Conservation (phyloP, 2,797 vertebrate genomes). For the Kryptopterus vitreolus region DNA sequence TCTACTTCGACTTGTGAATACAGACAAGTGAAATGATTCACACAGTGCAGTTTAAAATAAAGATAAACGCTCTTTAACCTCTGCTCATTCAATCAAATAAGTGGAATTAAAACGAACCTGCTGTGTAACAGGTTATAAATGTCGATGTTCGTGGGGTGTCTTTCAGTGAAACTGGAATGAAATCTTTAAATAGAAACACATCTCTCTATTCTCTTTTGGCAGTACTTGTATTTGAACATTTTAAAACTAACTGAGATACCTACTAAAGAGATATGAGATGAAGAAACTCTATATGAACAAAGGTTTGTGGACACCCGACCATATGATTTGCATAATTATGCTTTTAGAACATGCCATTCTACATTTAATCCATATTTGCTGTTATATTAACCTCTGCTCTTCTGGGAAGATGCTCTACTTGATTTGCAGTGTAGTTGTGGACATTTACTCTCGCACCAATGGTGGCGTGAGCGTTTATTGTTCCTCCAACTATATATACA, state of each 20-base stretch:
- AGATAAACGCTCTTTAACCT: background rate
- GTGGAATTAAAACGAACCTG: background rate
- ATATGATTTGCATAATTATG: too few species aligned
- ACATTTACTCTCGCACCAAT: too few species aligned
- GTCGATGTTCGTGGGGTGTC: background rate
- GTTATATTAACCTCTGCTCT: too few species aligned
- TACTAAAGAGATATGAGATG: background rate
- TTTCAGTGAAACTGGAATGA: background rate
- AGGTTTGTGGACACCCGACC: too few species aligned
- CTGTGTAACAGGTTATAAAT: background rate
- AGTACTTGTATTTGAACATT: background rate
- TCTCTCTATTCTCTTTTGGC: background rate
- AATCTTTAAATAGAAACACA: background rate
- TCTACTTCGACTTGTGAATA: background rate
- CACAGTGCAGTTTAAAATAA: background rate
- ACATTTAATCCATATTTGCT: too few species aligned
- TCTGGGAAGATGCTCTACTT: too few species aligned
- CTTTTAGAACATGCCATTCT: too few species aligned
- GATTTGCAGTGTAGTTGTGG: too few species aligned
- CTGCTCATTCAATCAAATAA: background rate
- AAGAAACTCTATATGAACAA: too few species aligned
- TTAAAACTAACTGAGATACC: background rate
- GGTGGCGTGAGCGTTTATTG: too few species aligned
- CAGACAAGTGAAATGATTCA: background rate
- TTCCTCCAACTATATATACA: too few species aligned